These are phyloP conservation scores for Polia nebulosa DNA, from an alignment of 2,888 invertebrate species.

Conservation along the genomic window DNA sequence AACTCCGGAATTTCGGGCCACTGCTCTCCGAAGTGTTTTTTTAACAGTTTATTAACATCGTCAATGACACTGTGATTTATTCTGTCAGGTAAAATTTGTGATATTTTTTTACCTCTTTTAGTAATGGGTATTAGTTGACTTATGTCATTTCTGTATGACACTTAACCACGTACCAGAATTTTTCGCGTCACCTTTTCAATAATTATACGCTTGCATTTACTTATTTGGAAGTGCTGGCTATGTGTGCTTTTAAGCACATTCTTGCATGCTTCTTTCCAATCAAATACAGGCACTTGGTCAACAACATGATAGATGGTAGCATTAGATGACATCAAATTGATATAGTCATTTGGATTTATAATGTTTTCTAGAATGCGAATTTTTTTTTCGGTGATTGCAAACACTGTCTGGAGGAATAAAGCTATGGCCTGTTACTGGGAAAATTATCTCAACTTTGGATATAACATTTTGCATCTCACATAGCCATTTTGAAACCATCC, in stretches of 20 bases:
- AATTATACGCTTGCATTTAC: constrained; percentile 3
- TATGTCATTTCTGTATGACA: no score
- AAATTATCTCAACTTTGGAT: constrained; percentile 3
- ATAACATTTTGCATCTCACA: not conserved
- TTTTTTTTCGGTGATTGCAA: not conserved
- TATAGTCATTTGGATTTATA: constrained; percentile 1
- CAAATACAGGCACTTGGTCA: not conserved
- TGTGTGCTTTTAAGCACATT: constrained; percentile 1
- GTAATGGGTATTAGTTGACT: no score
- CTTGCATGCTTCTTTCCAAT: constrained; percentile 3
- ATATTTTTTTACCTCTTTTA: no score
- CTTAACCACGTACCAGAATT: not conserved
- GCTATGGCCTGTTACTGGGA: not conserved
- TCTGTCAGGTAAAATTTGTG: no score
- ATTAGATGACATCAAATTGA: constrained; percentile 1
- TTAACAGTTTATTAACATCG: no score
- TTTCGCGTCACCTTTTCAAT: not conserved
- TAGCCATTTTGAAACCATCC: constrained; percentile 3
- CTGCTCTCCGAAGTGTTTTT: no score
- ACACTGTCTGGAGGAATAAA: not conserved
- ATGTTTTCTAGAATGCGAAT: not conserved
- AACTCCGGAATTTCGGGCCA: no score
- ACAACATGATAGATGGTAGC: not conserved
- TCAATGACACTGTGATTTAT: no score
- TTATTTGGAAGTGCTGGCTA: constrained; percentile 1